These are phyloP conservation scores for Alsophila aescularia DNA, from an alignment of 2,888 invertebrate genomes.

Conservation along the genomic window DNA sequence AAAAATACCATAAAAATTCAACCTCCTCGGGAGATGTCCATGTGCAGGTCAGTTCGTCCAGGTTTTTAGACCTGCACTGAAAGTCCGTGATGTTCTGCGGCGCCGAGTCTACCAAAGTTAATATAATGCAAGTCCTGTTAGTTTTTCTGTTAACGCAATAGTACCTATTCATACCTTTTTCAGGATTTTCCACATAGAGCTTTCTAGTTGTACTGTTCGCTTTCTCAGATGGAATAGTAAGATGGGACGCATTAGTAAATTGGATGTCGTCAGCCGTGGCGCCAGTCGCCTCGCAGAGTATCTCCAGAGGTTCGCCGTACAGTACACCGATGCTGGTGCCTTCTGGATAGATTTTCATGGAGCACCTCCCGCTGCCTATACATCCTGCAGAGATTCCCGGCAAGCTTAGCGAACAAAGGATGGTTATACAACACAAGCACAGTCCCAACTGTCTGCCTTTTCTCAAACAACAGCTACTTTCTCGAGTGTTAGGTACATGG, in stretches of 20 bases:
- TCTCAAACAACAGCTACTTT: too few species aligned
- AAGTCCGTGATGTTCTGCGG: slow-evolving; percentile 88
- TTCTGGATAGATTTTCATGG: slow-evolving; percentile 62
- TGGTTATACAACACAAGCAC: slow-evolving; percentile 7
- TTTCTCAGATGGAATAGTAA: slow-evolving; percentile 63
- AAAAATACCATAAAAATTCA: slow-evolving; percentile 56
- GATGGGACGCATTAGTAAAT: slow-evolving; percentile 58
- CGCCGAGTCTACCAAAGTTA: slow-evolving; percentile 74
- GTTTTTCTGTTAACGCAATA: slow-evolving; percentile 76
- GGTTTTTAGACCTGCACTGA: slow-evolving; percentile 88
- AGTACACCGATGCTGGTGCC: slow-evolving; percentile 84
- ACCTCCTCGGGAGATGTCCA: slow-evolving; percentile 87
- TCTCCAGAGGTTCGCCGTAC: slow-evolving; percentile 85
- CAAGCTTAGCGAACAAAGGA: slow-evolving; percentile 27
- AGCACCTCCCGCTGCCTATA: slow-evolving; percentile 46
- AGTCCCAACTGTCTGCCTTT: too few species aligned
- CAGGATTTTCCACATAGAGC: slow-evolving; percentile 81
- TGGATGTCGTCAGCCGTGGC: slow-evolving; percentile 70
- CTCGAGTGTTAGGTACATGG: too few species aligned
- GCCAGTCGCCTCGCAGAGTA: slow-evolving; percentile 83
- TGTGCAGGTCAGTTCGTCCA: slow-evolving; percentile 88
- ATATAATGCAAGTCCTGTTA: slow-evolving; percentile 54
- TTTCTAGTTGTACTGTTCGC: slow-evolving; percentile 86
- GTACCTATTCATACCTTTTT: slow-evolving; percentile 78
- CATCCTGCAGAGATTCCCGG: slow-evolving; percentile 67